A percentile compares a stretch with the other conserved stretches of the same genome.
These are phyloP conservation scores for Erythrolamprus reginae DNA, from an alignment of 2,113 vertebrate genomes.

Conservation along the genomic window DNA sequence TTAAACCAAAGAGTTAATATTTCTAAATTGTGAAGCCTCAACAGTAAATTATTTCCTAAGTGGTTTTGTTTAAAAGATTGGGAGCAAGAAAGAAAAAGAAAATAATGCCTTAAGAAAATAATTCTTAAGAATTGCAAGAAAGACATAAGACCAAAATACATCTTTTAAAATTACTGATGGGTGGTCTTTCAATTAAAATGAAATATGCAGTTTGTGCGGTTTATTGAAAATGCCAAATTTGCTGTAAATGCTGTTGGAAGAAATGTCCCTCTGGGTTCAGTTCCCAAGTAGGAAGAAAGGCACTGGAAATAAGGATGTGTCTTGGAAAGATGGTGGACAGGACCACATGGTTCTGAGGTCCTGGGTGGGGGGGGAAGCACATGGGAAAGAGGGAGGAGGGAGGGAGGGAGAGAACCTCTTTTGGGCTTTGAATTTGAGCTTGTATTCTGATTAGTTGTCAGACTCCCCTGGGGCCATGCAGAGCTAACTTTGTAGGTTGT, in stretches of 20 bases:
- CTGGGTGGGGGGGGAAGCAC: too few species aligned
- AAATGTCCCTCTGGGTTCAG: too few species aligned
- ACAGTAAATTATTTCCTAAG: not conserved
- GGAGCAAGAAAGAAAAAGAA: not conserved
- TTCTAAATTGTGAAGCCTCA: not conserved
- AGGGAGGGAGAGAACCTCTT: too few species aligned
- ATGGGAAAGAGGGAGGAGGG: too few species aligned
- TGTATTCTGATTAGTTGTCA: too few species aligned
- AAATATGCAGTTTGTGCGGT: not conserved
- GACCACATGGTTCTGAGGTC: too few species aligned
- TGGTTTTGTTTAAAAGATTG: not conserved
- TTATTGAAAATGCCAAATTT: not conserved
- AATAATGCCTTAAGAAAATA: not conserved
- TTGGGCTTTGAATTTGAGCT: too few species aligned
- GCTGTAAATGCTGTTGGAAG: not conserved
- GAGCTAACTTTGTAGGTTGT: too few species aligned
- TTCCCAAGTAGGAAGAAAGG: too few species aligned
- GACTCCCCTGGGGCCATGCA: too few species aligned
- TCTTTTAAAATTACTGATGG: not conserved
- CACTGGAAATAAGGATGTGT: too few species aligned
- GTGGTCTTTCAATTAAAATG: not conserved
- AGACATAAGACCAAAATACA: not conserved
- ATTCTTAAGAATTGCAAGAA: not conserved
- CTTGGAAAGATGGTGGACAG: too few species aligned
- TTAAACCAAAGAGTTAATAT: not conserved